phyloP scores from a whole-genome alignment of 2,888 invertebrate species.

The Agrotis exclamationis region DNA sequence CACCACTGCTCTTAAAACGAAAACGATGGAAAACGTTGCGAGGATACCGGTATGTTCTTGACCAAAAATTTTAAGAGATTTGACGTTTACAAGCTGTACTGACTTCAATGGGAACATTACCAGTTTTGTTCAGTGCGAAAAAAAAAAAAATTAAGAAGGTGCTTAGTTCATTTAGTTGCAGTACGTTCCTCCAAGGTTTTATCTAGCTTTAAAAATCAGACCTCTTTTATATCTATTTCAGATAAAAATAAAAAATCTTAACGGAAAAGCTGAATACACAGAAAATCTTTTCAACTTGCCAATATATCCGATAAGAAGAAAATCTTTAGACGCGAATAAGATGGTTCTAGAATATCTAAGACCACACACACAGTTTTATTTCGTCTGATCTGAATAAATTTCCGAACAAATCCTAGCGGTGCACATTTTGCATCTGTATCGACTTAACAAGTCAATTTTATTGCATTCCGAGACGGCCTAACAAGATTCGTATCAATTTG shows the following conservation, averaged over 20 bases:
- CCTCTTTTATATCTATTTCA: neutral
- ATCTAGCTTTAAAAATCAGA: constrained; percentile 13
- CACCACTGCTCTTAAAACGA: too few species aligned
- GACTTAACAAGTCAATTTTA: constrained; percentile 45
- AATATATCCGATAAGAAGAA: constrained; percentile 12
- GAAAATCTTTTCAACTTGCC: constrained; percentile 25
- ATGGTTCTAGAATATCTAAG: constrained; percentile 33
- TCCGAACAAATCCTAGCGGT: constrained; percentile 56
- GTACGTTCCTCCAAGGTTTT: neutral
- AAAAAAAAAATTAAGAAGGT: constrained; percentile 14
- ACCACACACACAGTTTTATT: constrained; percentile 39
- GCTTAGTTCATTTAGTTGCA: constrained; percentile 17
- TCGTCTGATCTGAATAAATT: constrained; percentile 66
- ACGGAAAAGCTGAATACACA: constrained; percentile 6
- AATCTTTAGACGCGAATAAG: constrained; percentile 17
- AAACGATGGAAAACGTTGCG: too few species aligned
- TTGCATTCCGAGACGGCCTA: constrained; percentile 25
- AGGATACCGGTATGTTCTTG: too few species aligned
- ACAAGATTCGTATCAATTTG: constrained; percentile 53
- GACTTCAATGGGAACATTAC: too few species aligned
- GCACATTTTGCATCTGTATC: constrained; percentile 46
- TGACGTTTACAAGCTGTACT: too few species aligned
- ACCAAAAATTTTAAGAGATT: too few species aligned
- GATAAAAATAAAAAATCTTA: constrained; percentile 7
- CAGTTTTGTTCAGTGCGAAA: neutral